Evolutionary conservation across 2,113 vertebrate species (phyloP), one percentile per base, ranked within the genome.

Genomic region (Spheniscus mendiculus): DNA sequence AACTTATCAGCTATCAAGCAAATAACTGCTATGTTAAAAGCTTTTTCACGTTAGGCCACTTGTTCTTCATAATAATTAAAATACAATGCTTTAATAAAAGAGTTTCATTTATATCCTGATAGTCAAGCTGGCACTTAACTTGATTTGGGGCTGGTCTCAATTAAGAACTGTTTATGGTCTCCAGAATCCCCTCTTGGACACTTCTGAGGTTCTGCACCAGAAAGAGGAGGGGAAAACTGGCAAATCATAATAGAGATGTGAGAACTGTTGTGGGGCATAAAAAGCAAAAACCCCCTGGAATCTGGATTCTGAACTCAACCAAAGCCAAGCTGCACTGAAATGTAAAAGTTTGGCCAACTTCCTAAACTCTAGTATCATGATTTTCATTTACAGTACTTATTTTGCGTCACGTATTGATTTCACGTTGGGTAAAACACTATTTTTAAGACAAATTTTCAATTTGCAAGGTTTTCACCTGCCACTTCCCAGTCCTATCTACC

Each of bases 91-190:
- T 93, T 72, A 89, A 81, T 87, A 72, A 50, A 91, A 78, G n/a
- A 55, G 30, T 63, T 95, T 91, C 30, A 84, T 90, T 93, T 87
- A 32, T 44, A 94, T 76, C 85, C 66, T 79, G 78, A 94, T 63
- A 90, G 89, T 52, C 77, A 91, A 47, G 42, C 47, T 76, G 83
- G 77, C 49, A 79, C 40, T 80, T 85, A 69, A 78, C 56, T 92
- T 81, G 90, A 83, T 85, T 90, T 87, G 70, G 45, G 44, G 56
- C 80, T 95, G 91, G 89, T 96, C 87, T 95, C 81, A 91, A 91
- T 95, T 97, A 95, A 91, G 87, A 76, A 82, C 70, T 87, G 83
- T 59, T 92, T 87, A 91, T n/a, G 34, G 44, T 69, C 83, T 95
- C 89, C 83, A 87, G 67, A 97, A 93, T 85, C 74, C 72, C 58